Base-by-base conservation (phyloP, 2,888 invertebrate species). In the Apamea monoglypha region DNA sequence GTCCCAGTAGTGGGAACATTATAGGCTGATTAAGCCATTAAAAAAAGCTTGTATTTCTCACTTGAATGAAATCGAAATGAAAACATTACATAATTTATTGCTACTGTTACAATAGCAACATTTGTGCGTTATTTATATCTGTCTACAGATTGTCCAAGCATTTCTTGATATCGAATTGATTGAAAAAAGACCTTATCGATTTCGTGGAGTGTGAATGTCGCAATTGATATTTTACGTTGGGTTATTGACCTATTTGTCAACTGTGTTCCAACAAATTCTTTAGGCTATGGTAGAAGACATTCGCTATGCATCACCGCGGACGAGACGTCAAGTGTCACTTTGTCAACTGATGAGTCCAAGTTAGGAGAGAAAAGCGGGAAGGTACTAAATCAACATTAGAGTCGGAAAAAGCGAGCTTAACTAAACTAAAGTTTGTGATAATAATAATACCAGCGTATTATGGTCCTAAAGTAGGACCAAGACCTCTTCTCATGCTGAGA, bases 251-350 rank as follows among this genome's bases (percentile, higher is more conserved):
- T 87, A 80, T 86, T 78, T 83, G 74, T 85, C 81, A 85, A 85
- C 82, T 84, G 78, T 70, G 80, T 63, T 64, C 68, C 81, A 73
- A 70, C 77, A 40, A 70, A 78, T 67, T 74, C 69, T 83, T 59
- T 56, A 61, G 59, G 74, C 78, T 76, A 77, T 82, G 82, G 83
- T 85, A 80, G 44, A 75, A 77, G 86, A 89, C 88, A 89, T 90
- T 91, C 76, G 90, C 87, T 83, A 88, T 91, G 91, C 92, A 86
- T 88, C 91, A 88, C 50, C 84, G 89, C 87, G 68, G 80, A 80
- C 76, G 78, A 82, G 72, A 83, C 85, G 80, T 79, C 63, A 79
- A 89, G 81, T 90, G 91, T 88, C 89, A 85, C 78, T 86, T 85
- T 89, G 86, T 86, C 87, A 84, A 83, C 81, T 86, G 78, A 76